Percentiles rank a stretch among this genome's conserved stretches.
Conservation (phyloP, 2,888 invertebrate species). For the Polydesmus complanatus region DNA sequence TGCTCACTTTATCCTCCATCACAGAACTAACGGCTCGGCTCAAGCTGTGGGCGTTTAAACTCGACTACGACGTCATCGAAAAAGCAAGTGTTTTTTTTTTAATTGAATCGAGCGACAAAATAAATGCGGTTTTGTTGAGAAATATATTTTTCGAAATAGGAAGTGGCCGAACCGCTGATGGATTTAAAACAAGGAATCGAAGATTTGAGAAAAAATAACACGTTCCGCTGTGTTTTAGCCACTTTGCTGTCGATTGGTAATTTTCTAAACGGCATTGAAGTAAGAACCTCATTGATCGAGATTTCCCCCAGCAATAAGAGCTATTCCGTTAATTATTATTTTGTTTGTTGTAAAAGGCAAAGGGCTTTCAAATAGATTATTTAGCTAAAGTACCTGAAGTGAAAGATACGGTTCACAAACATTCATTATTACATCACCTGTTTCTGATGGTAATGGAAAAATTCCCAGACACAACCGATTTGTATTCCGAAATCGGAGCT, state of each 20-base stretch:
- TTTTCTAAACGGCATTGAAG: slow-evolving; percentile 76
- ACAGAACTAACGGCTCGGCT: slow-evolving; percentile 84
- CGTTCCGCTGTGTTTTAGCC: slow-evolving; percentile 86
- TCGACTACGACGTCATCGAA: slow-evolving; percentile 95
- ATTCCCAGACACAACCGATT: slow-evolving; percentile 85
- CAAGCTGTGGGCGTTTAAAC: slow-evolving; percentile 94
- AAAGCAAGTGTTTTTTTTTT: slow-evolving; percentile 42
- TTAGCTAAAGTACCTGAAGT: slow-evolving; percentile 95
- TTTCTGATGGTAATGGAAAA: slow-evolving; percentile 96
- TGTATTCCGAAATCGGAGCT: slow-evolving; percentile 66
- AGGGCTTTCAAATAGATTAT: slow-evolving; percentile 96
- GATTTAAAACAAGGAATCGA: slow-evolving; percentile 95
- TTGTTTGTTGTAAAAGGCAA: slow-evolving; percentile 43
- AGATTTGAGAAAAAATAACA: slow-evolving; percentile 74
- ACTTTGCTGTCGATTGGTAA: slow-evolving; percentile 89
- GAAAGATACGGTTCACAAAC: slow-evolving; percentile 97
- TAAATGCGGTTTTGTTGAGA: slow-evolving; percentile 4
- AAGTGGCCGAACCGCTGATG: slow-evolving; percentile 97
- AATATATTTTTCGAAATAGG: slow-evolving; percentile 40
- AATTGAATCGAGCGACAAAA: not conserved
- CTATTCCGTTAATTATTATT: slow-evolving; percentile 2
- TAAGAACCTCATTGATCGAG: slow-evolving; percentile 23
- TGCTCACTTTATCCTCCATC: slow-evolving; percentile 89
- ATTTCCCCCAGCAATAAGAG: no score
- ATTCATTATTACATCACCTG: slow-evolving; percentile 90